Evolutionary conservation across 2,888 invertebrate genomes (phyloP), one percentile per base, ranked within the genome.

Genomic region (Caenorhabditis auriculariae): DNA sequence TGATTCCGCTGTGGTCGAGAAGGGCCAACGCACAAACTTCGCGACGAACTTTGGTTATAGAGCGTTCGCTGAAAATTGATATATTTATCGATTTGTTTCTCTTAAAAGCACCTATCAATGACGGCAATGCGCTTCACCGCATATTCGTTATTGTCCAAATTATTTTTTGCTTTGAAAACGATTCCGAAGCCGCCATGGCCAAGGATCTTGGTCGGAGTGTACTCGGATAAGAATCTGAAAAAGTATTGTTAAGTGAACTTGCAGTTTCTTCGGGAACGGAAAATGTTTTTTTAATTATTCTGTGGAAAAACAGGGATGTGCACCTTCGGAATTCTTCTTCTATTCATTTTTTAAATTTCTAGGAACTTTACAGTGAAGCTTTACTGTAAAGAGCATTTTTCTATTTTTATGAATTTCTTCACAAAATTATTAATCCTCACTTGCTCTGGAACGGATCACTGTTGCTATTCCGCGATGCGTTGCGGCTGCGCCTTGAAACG

Each of bases 21-120:
- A 91, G 91, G 0, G 96, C 96, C 38, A 96, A 84, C 0, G 93
- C 93, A 66, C 91, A 89, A 0, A 95, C 95, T 84, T 98, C 96
- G 38, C 96, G 87, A 85, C 93, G 87, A 0, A 96, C 94, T 17
- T 91, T 88, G 62, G 92, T 90, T 50, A 90, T 87, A 2, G 91
- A 89, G 54, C 88, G 88, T 71, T 88, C 87, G 75, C 91, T 91
- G 82, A 32, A 82, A 55, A 17, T 38, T 23, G 1, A 48, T 5
- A 17, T 24, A 21, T 9, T 1, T 15, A 28, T 24, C 27, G 24
- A 3, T 23, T 29, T 9, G 4, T 39, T 42, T 23, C 45, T 61
- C 48, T 19, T 21, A 9, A 44, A 47, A 56, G 50, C 60, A 84
- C 84, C 82, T 84, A 68, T 83, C 89, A 1, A 93, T 91, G 54